Conservation (phyloP, 2,888 invertebrate genomes). For the Diachrysia chrysitis region DNA sequence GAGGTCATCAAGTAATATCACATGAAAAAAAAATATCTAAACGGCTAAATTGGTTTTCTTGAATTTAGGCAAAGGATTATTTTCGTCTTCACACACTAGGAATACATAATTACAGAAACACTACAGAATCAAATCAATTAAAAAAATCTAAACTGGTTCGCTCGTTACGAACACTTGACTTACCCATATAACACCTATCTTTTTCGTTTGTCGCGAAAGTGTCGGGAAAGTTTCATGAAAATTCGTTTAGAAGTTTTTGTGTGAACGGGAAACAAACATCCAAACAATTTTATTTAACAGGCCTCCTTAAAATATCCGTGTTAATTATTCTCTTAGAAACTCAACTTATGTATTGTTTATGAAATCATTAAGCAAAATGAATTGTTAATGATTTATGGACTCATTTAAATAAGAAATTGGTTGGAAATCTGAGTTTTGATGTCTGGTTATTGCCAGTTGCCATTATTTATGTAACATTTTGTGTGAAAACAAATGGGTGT, state of each 20-base stretch:
- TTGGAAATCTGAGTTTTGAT: neutral
- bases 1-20: too few species aligned
- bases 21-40: too few species aligned
- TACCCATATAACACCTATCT: too few species aligned
- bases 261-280: neutral
- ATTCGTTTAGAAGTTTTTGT: neutral
- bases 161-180: too few species aligned
- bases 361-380: conserved; percentile 4
- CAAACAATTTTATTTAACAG: neutral
- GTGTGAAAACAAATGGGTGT: neutral
- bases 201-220: too few species aligned
- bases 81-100: too few species aligned
- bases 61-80: too few species aligned
- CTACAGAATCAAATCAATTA: too few species aligned
- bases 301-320: neutral
- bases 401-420: conserved; percentile 3
- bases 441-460: neutral
- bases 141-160: too few species aligned
- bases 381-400: neutral
- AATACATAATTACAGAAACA: too few species aligned
- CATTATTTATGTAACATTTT: neutral
- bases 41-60: too few species aligned
- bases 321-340: neutral
- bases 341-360: conserved; percentile 2
- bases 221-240: too few species aligned